Percentiles rank a stretch among this genome's conserved stretches.
These are phyloP conservation scores for Pegoplata infirma DNA, from an alignment of 2,888 invertebrate species.

Conservation along the genomic window DNA sequence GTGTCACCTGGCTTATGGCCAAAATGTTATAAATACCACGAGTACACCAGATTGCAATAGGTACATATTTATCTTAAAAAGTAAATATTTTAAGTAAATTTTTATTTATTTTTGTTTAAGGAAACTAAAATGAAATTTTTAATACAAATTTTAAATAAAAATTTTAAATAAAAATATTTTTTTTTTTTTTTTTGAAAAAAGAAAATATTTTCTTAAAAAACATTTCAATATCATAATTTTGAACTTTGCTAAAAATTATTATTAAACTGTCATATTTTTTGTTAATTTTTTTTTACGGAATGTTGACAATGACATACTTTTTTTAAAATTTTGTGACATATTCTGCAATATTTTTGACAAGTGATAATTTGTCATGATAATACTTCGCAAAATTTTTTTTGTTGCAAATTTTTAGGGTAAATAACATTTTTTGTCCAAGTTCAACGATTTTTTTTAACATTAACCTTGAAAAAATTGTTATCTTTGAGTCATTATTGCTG, in stretches of 20 bases:
- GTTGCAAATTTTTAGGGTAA: constrained; percentile 16
- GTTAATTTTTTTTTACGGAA: not conserved
- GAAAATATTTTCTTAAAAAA: no score
- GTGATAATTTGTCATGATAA: constrained; percentile 11
- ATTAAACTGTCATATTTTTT: not conserved
- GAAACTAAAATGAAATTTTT: not conserved
- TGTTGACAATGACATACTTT: constrained; percentile 8
- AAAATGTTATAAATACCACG: constrained; percentile 10
- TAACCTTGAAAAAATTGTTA: constrained; percentile 23
- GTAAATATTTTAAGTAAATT: no score
- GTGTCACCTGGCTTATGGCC: not conserved
- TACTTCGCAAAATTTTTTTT: not conserved
- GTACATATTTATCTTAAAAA: not conserved
- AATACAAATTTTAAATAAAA: not conserved
- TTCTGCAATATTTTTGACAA: constrained; percentile 1
- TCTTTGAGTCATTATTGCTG: no score
- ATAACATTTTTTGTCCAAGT: not conserved
- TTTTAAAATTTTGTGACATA: not conserved
- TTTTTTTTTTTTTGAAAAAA: not conserved
- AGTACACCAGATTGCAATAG: constrained; percentile 17
- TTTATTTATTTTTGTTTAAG: no score
- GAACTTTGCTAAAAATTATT: not conserved
- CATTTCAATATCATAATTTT: no score
- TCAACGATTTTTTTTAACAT: constrained; percentile 9
- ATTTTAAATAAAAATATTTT: not conserved